A percentile compares a stretch with the other conserved stretches of the same genome.
Conservation (phyloP, 1,140 invertebrate species). For the Penaeus japonicus region DNA sequence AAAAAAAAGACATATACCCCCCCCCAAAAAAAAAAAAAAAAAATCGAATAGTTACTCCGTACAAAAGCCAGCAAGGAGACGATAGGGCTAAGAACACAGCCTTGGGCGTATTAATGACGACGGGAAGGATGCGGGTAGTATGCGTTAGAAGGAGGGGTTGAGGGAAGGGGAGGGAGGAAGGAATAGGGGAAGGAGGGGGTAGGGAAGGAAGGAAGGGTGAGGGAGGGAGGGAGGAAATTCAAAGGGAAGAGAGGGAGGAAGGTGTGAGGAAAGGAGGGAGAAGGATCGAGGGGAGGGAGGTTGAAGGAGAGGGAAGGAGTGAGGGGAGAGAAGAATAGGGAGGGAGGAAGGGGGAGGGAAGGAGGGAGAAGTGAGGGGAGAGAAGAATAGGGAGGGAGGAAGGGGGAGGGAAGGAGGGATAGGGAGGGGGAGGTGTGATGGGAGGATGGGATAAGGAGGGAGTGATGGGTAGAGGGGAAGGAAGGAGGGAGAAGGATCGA, state of each 20-base stretch:
- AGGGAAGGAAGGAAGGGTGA: background rate
- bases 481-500: background rate
- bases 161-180: background rate
- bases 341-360: background rate
- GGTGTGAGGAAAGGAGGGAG: background rate
- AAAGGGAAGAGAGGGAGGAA: background rate
- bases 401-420: background rate
- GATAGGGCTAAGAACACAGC: too few species aligned
- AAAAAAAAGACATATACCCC: too few species aligned
- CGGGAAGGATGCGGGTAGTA: too few species aligned
- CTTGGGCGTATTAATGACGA: too few species aligned
- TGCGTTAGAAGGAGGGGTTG: background rate
- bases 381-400: background rate
- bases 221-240: background rate
- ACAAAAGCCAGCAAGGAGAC: too few species aligned
- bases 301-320: background rate
- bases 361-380: background rate
- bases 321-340: background rate
- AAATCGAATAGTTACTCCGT: too few species aligned
- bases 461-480: background rate
- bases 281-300: background rate
- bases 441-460: background rate
- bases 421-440: rapidly evolving
- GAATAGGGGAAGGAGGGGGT: background rate
- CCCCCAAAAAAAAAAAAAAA: too few species aligned